Conservation (phyloP, 2,888 invertebrate species). For the Macrophya annulata region DNA sequence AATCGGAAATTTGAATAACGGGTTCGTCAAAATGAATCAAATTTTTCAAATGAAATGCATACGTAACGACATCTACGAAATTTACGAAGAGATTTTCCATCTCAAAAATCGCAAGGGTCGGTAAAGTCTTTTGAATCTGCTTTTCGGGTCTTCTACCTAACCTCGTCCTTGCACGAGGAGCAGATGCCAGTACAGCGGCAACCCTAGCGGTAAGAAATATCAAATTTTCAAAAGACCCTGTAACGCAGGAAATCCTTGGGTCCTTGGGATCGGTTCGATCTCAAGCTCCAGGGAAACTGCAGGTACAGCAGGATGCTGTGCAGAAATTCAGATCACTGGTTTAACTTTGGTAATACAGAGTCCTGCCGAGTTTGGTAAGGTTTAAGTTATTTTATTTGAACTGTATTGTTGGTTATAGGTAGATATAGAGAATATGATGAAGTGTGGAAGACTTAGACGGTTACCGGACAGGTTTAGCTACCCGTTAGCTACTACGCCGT, state of each 20-base stretch:
- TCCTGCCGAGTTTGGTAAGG: constrained; percentile 61
- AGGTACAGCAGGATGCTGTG: constrained; percentile 59
- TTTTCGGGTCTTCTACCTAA: neutral
- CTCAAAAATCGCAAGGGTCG: constrained; percentile 45
- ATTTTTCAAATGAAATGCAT: neutral
- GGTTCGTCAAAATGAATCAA: neutral
- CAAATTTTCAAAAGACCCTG: neutral
- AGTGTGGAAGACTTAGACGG: constrained; percentile 66
- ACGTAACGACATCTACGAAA: constrained; percentile 44
- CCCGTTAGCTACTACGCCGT: constrained; percentile 65
- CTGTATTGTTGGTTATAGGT: neutral
- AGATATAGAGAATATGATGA: constrained; percentile 18
- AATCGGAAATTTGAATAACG: neutral
- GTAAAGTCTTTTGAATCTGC: constrained; percentile 31
- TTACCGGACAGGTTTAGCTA: constrained; percentile 66
- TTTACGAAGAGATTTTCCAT: constrained; percentile 2
- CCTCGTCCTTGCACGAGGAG: neutral
- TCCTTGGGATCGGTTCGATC: constrained; percentile 49
- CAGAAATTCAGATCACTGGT: constrained; percentile 29
- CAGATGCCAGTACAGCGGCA: constrained; percentile 62
- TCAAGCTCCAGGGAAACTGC: constrained; percentile 63
- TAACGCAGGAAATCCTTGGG: neutral
- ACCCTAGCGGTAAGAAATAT: constrained; percentile 60
- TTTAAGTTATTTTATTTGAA: neutral
- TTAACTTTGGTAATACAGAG: constrained; percentile 55